phyloP scores from a whole-genome alignment of 2,113 vertebrate genomes.

The Nothobranchius kuhntae region DNA sequence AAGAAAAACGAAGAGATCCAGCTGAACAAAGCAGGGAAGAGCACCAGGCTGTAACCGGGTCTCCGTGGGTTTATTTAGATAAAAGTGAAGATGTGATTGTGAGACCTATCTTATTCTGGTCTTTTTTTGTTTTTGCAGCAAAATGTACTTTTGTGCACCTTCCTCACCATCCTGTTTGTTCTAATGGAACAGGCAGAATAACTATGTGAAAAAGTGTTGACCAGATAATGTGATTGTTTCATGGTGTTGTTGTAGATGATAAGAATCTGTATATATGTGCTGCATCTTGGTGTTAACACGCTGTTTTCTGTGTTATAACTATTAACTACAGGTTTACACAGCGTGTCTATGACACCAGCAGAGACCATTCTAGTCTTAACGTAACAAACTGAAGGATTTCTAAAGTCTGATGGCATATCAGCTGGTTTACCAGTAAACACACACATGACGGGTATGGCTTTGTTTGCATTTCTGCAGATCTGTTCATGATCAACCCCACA shows the following conservation, averaged over 20 bases:
- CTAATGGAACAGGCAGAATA: background rate
- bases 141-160: background rate
- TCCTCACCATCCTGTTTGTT: background rate
- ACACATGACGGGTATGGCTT: no score
- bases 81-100: slow-evolving; percentile 1
- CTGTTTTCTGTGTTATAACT: background rate
- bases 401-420: no score
- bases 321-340: background rate
- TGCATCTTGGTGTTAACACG: slow-evolving; percentile 13
- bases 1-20: slow-evolving; percentile 13
- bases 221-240: slow-evolving; percentile 4
- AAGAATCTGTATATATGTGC: slow-evolving; percentile 19
- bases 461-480: background rate
- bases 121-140: no score
- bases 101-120: background rate
- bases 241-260: slow-evolving; percentile 9
- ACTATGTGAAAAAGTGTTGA: background rate
- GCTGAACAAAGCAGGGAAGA: slow-evolving; percentile 46
- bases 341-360: no score
- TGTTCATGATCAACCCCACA: no score
- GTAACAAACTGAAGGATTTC: background rate
- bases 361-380: no score
- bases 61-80: background rate
- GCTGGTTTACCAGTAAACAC: no score
- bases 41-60: slow-evolving; percentile 79